Evolutionary conservation across 2,888 invertebrate species (phyloP).

Genomic region (Drosophila kuntzei): DNA sequence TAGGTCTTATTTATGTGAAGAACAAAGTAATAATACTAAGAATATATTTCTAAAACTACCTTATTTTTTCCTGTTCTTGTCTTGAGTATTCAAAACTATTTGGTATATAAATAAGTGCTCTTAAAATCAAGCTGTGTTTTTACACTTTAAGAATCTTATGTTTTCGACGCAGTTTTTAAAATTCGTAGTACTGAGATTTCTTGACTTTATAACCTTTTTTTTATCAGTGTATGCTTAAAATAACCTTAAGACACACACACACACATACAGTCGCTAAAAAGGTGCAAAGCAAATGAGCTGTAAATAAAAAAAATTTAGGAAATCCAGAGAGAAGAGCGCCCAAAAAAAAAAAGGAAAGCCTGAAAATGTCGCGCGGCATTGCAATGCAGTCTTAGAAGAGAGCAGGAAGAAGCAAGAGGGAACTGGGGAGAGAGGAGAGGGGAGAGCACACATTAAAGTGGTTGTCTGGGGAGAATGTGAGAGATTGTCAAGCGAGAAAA

Average conservation of each 20-base stretch:
- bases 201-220: too few relatives aligned
- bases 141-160: too few relatives aligned
- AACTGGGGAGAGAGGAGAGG: too few relatives aligned
- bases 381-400: conserved; percentile 26
- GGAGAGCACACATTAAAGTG: conserved; percentile 50
- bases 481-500: conserved; percentile 54
- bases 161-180: too few relatives aligned
- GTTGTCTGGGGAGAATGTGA: conserved; percentile 45
- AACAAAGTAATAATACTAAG: too few relatives aligned
- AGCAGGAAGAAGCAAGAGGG: conserved; percentile 1
- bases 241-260: conserved; percentile 27
- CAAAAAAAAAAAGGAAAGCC: conserved; percentile 46
- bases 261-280: conserved; percentile 32
- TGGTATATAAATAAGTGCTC: too few relatives aligned
- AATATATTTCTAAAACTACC: too few relatives aligned
- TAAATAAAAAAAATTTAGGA: conserved; percentile 39
- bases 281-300: conserved; percentile 77
- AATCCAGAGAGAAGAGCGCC: conserved; percentile 7
- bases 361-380: conserved; percentile 67
- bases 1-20: too few relatives aligned
- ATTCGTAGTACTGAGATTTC: too few relatives aligned
- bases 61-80: too few relatives aligned
- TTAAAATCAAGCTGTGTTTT: too few relatives aligned
- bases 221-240: conserved; percentile 54
- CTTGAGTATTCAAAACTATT: too few relatives aligned